Evolutionary conservation across 2,797 vertebrate genomes (phyloP), one percentile per base, ranked within the genome.

Genomic region (Halcyon leucocephala): DNA sequence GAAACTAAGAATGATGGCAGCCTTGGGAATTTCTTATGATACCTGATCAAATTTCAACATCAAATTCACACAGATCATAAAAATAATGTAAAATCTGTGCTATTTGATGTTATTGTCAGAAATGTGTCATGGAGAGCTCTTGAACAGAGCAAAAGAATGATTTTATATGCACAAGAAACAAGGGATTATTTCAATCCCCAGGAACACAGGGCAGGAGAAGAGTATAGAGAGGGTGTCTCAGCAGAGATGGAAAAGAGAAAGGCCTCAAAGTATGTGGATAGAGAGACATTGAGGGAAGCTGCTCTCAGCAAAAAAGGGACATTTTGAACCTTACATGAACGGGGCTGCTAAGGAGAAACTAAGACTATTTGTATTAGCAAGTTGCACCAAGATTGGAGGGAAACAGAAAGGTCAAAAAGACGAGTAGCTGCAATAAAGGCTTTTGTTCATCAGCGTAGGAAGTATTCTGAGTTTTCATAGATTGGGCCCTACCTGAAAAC

Each of bases 401-500:
- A 85, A 92, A 65, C 35, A 71, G 28, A 71, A 86, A 90, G 33
- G 25, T 72, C 54, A 88, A 60, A 82, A 71, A 77, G 52, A 62
- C 89, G 62, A 54, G 29, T 20, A 64, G 39, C 20, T 49, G 28
- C 69, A 91, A 20, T 66, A 61, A 86, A 55, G 26, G 6, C 3
- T 76, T 92, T 72, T 52, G 81, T 61, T 94, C 69, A 58, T 37
- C 42, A 28, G 17, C 46, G 25, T 72, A 69, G 78, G 95, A 97
- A 95, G 31, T 74, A 69, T 71, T 86, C 62, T 74, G 87, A 57
- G 48, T 49, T 87, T 90, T 91, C 87, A 57, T 33, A 28, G 57
- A 16, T 26, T 55, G 42, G 44, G 21, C 57, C 44, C 35, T 95
- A 96, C 96, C 86, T 93, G 79, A 93, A 80, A 90, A 94, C 35